Conservation (phyloP, 2,888 invertebrate genomes). For the Pemphredon lugubris region DNA sequence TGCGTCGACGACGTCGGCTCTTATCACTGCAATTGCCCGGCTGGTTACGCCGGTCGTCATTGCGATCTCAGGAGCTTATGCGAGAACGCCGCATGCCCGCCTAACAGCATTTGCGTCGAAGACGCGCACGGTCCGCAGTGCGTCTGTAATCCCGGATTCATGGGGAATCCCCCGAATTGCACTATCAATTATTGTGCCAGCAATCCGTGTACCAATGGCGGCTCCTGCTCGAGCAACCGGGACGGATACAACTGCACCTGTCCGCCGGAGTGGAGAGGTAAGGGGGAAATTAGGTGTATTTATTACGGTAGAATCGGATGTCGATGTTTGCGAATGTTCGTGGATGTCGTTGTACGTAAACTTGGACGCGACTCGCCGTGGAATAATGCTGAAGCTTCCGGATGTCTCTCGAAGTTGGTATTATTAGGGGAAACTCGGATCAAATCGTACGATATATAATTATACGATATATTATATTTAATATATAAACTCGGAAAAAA, state of each 20-base stretch:
- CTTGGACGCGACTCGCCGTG: no score
- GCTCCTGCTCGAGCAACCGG: conserved; percentile 84
- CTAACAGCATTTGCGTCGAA: conserved; percentile 86
- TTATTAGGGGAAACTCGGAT: no score
- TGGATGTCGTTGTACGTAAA: no score
- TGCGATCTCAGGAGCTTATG: conserved; percentile 82
- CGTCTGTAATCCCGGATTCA: conserved; percentile 85
- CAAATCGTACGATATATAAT: no score
- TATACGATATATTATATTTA: no score
- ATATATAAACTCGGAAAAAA: no score
- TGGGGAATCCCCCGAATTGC: conserved; percentile 80
- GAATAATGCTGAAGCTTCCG: no score
- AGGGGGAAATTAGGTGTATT: conserved; percentile 11
- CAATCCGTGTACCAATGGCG: conserved; percentile 89
- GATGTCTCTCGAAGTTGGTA: no score
- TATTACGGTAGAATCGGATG: no score
- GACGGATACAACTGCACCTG: conserved; percentile 87
- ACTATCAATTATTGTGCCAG: conserved; percentile 84
- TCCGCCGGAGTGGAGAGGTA: conserved; percentile 87
- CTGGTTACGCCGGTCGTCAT: conserved; percentile 83
- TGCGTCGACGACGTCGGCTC: conserved; percentile 84
- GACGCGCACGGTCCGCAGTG: conserved; percentile 82
- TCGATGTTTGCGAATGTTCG: not conserved
- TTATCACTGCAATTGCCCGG: conserved; percentile 83
- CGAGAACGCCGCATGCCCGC: conserved; percentile 84